phyloP scores from a whole-genome alignment of 2,113 vertebrate genomes.

The Urocolius indicus region DNA sequence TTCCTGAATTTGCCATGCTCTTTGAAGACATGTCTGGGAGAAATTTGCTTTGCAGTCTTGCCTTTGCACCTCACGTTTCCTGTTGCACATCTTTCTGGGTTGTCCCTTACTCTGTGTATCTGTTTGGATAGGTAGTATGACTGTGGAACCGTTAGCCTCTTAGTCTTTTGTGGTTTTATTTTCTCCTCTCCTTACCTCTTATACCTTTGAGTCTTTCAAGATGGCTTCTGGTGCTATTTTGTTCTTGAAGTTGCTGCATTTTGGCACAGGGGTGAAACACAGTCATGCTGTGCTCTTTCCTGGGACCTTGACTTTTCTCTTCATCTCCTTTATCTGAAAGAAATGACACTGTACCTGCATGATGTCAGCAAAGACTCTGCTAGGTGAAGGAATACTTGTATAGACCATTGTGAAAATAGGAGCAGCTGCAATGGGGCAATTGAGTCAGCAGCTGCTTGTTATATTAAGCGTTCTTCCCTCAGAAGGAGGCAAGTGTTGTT shows the following conservation, averaged over 20 bases:
- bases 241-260: not conserved
- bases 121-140: not conserved
- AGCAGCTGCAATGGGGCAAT: not conserved
- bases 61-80: not conserved
- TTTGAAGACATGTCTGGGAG: slow-evolving; percentile 2
- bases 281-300: not conserved
- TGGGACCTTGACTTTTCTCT: not conserved
- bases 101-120: not conserved
- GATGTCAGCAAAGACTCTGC: not conserved
- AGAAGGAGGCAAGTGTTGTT: not conserved
- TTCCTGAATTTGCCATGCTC: not conserved
- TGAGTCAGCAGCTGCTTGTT: not conserved
- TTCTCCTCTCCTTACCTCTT: accelerated
- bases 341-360: not conserved
- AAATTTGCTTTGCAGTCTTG: not conserved
- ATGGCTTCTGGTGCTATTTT: slow-evolving; percentile 15
- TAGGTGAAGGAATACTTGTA: not conserved
- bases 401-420: not conserved
- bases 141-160: not conserved
- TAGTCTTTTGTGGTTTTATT: not conserved
- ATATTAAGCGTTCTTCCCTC: not conserved
- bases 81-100: not conserved
- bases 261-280: slow-evolving; percentile 11
- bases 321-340: not conserved
- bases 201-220: not conserved